A percentile compares a stretch with the other conserved stretches of the same genome.
Evolutionary conservation across 2,888 invertebrate genomes (phyloP).

Genomic region (Eristalis arbustorum): DNA sequence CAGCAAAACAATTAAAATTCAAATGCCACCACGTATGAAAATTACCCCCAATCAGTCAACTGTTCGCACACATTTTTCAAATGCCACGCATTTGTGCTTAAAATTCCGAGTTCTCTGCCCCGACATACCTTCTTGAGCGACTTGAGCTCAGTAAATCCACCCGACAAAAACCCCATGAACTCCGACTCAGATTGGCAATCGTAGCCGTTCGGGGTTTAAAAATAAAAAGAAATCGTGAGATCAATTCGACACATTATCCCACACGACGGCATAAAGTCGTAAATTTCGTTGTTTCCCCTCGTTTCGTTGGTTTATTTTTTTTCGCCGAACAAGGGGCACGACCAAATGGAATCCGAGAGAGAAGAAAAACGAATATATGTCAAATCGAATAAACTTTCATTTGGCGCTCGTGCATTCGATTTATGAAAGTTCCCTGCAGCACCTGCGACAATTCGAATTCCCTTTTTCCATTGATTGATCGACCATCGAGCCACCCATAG

Average conservation of each 20-base stretch:
- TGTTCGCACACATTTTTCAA: not conserved
- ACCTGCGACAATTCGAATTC: slow-evolving; percentile 52
- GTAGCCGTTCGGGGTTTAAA: not conserved
- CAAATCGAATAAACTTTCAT: slow-evolving; percentile 37
- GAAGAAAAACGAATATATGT: not conserved
- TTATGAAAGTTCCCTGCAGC: slow-evolving; percentile 41
- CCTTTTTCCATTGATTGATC: slow-evolving; percentile 52
- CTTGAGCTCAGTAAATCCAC: not conserved
- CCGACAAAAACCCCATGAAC: not conserved
- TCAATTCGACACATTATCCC: slow-evolving; percentile 1
- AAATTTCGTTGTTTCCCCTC: slow-evolving; percentile 11
- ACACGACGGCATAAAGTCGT: not conserved
- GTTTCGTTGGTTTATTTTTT: too few relatives aligned
- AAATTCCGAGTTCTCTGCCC: not conserved
- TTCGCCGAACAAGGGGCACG: slow-evolving; percentile 2
- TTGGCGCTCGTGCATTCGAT: slow-evolving; percentile 38
- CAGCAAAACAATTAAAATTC: too few relatives aligned
- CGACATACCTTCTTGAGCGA: not conserved
- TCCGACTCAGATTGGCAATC: not conserved
- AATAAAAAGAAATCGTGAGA: slow-evolving; percentile 9
- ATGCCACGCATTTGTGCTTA: not conserved
- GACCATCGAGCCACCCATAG: slow-evolving; percentile 48
- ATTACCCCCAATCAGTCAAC: not conserved
- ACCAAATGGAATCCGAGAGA: not conserved
- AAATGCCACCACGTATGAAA: too few relatives aligned